These are phyloP conservation scores for Priocnemis perturbator DNA, from an alignment of 2,888 invertebrate species.

Conservation along the genomic window DNA sequence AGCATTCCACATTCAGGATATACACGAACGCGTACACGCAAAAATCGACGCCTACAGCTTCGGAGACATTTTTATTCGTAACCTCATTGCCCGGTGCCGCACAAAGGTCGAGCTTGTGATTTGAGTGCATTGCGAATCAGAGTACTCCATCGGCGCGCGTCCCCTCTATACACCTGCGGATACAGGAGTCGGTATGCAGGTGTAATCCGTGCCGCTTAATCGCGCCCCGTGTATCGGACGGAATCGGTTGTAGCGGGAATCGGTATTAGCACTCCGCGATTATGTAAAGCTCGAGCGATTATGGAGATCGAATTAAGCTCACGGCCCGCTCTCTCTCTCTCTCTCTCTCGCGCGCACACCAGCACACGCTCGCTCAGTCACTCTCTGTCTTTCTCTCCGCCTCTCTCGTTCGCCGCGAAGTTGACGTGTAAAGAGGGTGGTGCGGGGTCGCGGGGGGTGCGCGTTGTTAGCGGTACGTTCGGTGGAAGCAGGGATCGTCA, in stretches of 20 bases:
- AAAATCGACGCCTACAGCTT: too few relatives aligned
- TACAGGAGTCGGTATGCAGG: slow-evolving; percentile 13
- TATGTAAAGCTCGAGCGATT: slow-evolving; percentile 65
- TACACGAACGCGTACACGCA: too few relatives aligned
- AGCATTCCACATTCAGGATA: too few relatives aligned
- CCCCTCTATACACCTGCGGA: slow-evolving; percentile 9
- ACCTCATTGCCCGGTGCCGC: too few relatives aligned
- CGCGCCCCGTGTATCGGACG: slow-evolving; percentile 44
- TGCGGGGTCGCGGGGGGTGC: too few relatives aligned
- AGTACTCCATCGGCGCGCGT: too few relatives aligned
- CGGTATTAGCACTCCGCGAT: slow-evolving; percentile 61
- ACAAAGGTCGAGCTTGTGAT: slow-evolving; percentile 22
- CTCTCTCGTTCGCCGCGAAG: too few relatives aligned
- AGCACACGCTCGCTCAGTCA: too few relatives aligned
- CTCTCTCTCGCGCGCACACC: not conserved
- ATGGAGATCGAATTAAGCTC: slow-evolving; percentile 66
- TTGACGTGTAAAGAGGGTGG: too few relatives aligned
- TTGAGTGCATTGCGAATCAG: slow-evolving; percentile 10
- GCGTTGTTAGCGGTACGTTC: too few relatives aligned
- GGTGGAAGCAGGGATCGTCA: not conserved
- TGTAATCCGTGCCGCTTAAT: slow-evolving; percentile 58
- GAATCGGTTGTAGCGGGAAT: slow-evolving; percentile 57
- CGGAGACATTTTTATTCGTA: too few relatives aligned
- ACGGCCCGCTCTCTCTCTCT: slow-evolving; percentile 19
- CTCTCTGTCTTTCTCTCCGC: too few relatives aligned